phyloP scores from a whole-genome alignment of 2,113 vertebrate species.

The Crotalus horridus region DNA sequence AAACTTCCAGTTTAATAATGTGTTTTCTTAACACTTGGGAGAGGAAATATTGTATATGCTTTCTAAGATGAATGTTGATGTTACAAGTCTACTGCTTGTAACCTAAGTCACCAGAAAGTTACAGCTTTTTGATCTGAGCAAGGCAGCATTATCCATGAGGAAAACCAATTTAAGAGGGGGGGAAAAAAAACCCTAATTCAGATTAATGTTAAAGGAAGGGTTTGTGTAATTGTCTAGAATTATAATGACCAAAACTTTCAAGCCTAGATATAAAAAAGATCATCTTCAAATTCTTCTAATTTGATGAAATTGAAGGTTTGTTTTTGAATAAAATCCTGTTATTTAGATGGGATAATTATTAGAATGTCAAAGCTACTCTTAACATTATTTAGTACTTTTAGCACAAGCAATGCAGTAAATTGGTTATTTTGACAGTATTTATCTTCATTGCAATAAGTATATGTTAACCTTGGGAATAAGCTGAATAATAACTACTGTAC shows the following conservation, averaged over 20 bases:
- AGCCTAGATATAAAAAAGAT: neutral
- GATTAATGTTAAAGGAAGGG: neutral
- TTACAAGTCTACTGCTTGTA: neutral
- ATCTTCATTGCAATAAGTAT: conserved; percentile 29
- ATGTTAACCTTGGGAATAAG: conserved; percentile 29
- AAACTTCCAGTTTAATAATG: conserved; percentile 22
- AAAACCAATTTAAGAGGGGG: neutral
- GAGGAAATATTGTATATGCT: conserved; percentile 40
- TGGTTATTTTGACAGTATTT: neutral
- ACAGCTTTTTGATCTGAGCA: conserved; percentile 25
- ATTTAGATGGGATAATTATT: conserved; percentile 1
- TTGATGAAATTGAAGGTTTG: neutral
- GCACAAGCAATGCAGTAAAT: conserved; percentile 3
- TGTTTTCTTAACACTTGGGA: conserved; percentile 37
- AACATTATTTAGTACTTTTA: conserved; percentile 12
- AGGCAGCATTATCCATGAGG: conserved; percentile 27
- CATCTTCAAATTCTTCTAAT: neutral
- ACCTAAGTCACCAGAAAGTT: conserved; percentile 23
- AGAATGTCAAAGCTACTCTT: neutral
- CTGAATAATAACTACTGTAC: neutral
- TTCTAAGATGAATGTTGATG: conserved; percentile 18
- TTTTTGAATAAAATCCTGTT: neutral
- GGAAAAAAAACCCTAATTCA: neutral
- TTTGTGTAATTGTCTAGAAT: conserved; percentile 18
- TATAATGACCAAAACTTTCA: conserved; percentile 22